These are phyloP conservation scores for Tamias sibiricus DNA, from an alignment of 2,113 vertebrate genomes.

Conservation along the genomic window DNA sequence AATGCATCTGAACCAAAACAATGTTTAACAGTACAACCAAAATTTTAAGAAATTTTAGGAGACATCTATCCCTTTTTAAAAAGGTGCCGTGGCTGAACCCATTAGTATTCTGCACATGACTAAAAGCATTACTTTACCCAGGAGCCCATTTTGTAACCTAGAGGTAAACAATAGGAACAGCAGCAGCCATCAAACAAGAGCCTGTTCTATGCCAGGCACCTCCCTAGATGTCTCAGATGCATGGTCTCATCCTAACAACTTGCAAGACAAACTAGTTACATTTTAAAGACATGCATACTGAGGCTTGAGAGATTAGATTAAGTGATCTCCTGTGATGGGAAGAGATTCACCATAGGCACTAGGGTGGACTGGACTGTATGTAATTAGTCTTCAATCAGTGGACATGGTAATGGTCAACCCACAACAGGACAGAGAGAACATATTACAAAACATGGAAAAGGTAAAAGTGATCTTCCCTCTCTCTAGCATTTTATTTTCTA, in stretches of 20 bases:
- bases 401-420: neutral
- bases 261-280: neutral
- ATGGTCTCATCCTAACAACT: neutral
- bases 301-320: neutral
- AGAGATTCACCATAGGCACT: neutral
- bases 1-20: neutral
- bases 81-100: neutral
- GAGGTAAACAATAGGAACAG: neutral
- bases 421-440: neutral
- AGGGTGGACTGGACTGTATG: neutral
- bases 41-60: neutral
- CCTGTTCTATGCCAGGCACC: neutral
- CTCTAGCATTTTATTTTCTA: slow-evolving; percentile 23
- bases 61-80: neutral
- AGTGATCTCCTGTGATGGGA: too few relatives aligned
- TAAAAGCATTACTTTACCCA: neutral
- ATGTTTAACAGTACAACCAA: neutral
- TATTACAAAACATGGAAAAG: neutral
- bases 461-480: neutral
- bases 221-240: neutral
- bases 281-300: neutral
- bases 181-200: neutral
- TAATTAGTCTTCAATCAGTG: neutral
- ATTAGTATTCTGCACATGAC: neutral
- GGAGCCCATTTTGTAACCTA: neutral